Base-by-base conservation (phyloP, 1,140 invertebrate genomes). In the Drosophila jambulina region DNA sequence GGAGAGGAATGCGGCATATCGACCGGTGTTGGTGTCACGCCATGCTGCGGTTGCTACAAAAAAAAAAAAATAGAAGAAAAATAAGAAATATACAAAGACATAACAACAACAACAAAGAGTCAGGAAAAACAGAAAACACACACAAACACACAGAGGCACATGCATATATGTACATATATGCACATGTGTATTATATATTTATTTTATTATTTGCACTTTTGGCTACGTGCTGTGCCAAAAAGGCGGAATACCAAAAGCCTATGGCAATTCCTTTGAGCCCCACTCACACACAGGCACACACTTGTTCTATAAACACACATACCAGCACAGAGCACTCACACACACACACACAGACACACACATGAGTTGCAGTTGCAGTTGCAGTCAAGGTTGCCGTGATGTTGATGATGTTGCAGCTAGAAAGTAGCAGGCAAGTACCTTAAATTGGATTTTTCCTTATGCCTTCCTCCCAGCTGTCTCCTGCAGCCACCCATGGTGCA, bases 171-270 rank as follows among this genome's bases (percentile, higher is more conserved):
- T 19, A 42, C 12, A 36, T 36, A 12, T 42, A 49, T 64, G 23
- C 56, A 69, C 42, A 61, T 75, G 54, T 57, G n/a, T 58, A 34
- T 68, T 71, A 70, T 64, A 58, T 80, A 86, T 87, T 88, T 88
- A 80, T 88, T 87, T 83, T 87, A 86, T 88, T 87, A 86, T 86
- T 86, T 87, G 85, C 86, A 80, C 63, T 62, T 67, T 83, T 63
- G 71, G 51, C 67, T 87, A 86, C 83, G 82, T 87, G 83, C 83
- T 87, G 79, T 60, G 68, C 61, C 75, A 60, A 69, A 64, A 74
- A 61, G 48, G 65, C 67, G 42, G 43, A 58, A 72, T 70, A 70
- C 67, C 63, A 70, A 46, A 46, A 42, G 74, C 80, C 80, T 79
- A 48, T 60, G 69, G 67, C 70, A 72, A 27, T 56, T 60, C 70